Base-by-base conservation (phyloP, 37 sponge, comb jelly and placozoan genomes). In the Corticium candelabrum region DNA sequence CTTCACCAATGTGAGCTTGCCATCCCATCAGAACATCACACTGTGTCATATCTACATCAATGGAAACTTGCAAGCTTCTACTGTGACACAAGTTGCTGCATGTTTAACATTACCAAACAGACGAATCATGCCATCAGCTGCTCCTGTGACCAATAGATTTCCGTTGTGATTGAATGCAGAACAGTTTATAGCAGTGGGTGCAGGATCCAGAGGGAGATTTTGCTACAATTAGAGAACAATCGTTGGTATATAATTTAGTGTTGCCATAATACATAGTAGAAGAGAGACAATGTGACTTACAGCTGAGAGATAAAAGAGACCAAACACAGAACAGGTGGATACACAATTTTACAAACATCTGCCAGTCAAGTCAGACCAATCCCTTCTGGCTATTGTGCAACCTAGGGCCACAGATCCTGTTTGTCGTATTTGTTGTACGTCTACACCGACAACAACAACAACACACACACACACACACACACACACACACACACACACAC, bases 151-250 rank as follows among this genome's bases (percentile, higher is more conserved):
- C 41, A 98, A 76, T 21, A 98, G 79, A 57, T 85, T 98, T 35
- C 96, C 91, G 76, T 94, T 94, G 84, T 94, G 95, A 78, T 98
- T 98, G 84, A 92, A 94, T 15, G 88, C 74, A 69, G 85, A 82
- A 41, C 87, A 90, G 74, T 90, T 91, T 68, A 95, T 68, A 37
- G 87, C 82, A 1, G 81, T 78, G 30, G 86, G 86, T 34, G 68
- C 78, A 31, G 82, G 82, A 30, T 82, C 73, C 5, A 70, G 73
- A 15, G 62, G 5, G 5, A 76, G 67, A 15, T 4, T 4, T 15
- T 7, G 5, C 73, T 70, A 15, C 35, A 70, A 70, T 35, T 30
- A 7, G 31, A 50, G 21, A 50, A n/a, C n/a, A n/a, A n/a, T n/a
- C n/a, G n/a, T n/a, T n/a, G n/a, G n/a, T n/a, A n/a, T n/a, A n/a